phyloP scores from a whole-genome alignment of 2,113 vertebrate species.

The Pseudonaja textilis region DNA sequence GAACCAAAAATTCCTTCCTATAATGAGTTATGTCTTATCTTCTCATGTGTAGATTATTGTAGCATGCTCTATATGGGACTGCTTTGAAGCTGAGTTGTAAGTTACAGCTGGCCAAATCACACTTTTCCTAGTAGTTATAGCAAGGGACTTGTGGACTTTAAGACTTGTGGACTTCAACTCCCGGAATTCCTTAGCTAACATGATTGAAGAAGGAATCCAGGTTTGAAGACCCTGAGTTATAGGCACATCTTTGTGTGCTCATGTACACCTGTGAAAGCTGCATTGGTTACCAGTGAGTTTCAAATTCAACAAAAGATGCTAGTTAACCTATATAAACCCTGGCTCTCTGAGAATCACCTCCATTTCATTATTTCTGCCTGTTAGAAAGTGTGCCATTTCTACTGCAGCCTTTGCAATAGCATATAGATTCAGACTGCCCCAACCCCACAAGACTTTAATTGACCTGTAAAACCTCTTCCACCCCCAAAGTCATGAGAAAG shows the following conservation, averaged over 20 bases:
- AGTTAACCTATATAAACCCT: neutral
- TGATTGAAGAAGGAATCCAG: too few relatives aligned
- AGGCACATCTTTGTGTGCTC: neutral
- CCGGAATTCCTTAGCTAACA: too few relatives aligned
- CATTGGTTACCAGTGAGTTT: neutral
- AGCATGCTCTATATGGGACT: neutral
- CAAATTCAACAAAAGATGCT: neutral
- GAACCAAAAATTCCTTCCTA: neutral
- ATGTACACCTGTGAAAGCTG: neutral
- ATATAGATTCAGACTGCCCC: neutral
- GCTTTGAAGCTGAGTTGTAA: neutral
- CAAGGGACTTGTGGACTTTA: neutral
- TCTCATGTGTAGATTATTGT: neutral
- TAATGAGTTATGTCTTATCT: neutral
- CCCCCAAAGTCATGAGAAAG: neutral
- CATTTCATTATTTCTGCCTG: neutral
- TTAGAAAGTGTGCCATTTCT: neutral
- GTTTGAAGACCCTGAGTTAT: neutral
- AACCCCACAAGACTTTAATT: neutral
- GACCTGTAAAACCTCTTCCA: neutral
- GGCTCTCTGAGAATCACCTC: neutral
- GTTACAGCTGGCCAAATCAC: neutral
- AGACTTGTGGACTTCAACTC: too few relatives aligned
- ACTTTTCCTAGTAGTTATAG: neutral
- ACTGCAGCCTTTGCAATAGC: neutral